Evolutionary conservation across 2,888 invertebrate species (phyloP), one percentile per base, ranked within the genome.

Genomic region (Nowickia ferox): DNA sequence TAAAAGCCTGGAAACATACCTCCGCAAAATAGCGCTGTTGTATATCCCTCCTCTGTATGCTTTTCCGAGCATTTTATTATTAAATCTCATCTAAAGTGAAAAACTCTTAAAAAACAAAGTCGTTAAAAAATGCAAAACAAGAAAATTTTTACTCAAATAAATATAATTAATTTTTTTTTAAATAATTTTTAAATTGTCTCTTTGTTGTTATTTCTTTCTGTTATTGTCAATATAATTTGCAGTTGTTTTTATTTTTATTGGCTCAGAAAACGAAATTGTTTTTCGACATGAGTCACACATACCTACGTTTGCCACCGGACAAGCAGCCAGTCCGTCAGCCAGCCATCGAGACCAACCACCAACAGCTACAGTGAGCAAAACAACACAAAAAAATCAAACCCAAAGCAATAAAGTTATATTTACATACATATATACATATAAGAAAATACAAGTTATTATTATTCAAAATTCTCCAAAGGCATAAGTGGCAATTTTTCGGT

Each of bases 231-330:
- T 75, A 63, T 63, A 51, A 69, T 42, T 42, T 51, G 79, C 51
- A 55, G 63, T 59, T 59, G 63, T 63, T 69, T 15, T 63, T 71
- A 15, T n/a, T 57, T 38, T 72, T 79, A 38, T 17, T 75, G 68
- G 40, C 53, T 66, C 22, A 46, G 51, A 75, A 75, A 79, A 69
- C 63, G 53, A 80, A 84, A 75, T 55, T 57, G 46, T 68, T 68
- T 82, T 79, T 22, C 61, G n/a, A 81, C 30, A 86, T 86, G 86
- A 86, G 79, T 81, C 84, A 84, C 78, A 71, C 46, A 68, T 63
- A 59, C 48, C 44, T 63, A 44, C n/a, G 44, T 13, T 46, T 63
- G 48, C 76, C 78, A 86, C 61, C 72, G 81, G 63, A 76, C 46
- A 79, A 44, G 17, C 76, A 68, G 66, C 44, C 72, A 84, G 63